Evolutionary conservation across 92 coral and sea anemone species (phyloP).

Genomic region (Porites lobata): DNA sequence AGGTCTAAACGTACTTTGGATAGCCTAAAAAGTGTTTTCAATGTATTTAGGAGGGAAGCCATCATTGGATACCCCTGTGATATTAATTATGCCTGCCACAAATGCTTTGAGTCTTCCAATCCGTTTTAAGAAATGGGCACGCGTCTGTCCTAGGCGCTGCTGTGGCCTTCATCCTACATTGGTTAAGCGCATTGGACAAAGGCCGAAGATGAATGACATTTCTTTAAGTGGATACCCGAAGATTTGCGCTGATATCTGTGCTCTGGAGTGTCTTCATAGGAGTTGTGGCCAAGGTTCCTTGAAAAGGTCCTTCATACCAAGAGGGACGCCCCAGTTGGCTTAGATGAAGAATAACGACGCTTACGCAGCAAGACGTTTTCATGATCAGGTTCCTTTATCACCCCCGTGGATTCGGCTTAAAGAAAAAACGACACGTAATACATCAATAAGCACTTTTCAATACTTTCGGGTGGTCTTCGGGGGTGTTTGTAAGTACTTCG

Average conservation of each 20-base stretch:
- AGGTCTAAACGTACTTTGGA: no score
- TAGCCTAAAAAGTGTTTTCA: no score
- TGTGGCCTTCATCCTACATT: conserved; percentile 80
- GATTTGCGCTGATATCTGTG: conserved; percentile 89
- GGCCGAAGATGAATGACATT: conserved; percentile 78
- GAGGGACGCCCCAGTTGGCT: conserved; percentile 30
- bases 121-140: conserved; percentile 80
- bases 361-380: conserved; percentile 1
- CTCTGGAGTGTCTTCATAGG: conserved; percentile 93
- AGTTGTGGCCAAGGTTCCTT: conserved; percentile 92
- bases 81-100: no score
- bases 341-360: conserved; percentile 40
- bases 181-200: conserved; percentile 30
- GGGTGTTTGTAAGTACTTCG: no score
- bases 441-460: no score
- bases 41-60: no score
- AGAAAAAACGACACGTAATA: no score
- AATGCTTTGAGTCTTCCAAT: conserved; percentile 59
- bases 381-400: conserved; percentile 59
- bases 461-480: no score
- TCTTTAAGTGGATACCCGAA: conserved; percentile 69
- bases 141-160: conserved; percentile 88
- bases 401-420: no score
- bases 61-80: no score
- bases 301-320: conserved; percentile 58